Conservation (phyloP, 2,888 invertebrate genomes). For the Trichogramma evanescens region DNA sequence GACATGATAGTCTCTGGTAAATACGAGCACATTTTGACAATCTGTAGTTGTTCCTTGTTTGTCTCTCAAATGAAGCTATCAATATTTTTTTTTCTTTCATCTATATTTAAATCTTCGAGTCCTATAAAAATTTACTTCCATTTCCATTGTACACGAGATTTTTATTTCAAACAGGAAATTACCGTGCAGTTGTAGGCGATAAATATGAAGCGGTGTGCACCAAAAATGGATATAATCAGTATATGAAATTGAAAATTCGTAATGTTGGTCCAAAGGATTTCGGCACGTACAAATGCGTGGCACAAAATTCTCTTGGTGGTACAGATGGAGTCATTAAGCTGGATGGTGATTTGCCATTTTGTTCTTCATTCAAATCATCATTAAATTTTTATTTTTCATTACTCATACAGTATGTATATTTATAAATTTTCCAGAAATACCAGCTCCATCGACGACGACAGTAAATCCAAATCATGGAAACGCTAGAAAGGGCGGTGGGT, state of each 20-base stretch:
- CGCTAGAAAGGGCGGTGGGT: slow-evolving; percentile 21
- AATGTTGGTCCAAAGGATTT: slow-evolving; percentile 73
- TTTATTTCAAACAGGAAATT: slow-evolving; percentile 35
- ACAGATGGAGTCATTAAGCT: slow-evolving; percentile 85
- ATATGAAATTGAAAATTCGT: slow-evolving; percentile 84
- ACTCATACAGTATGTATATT: not conserved
- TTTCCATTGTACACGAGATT: not conserved
- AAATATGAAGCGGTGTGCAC: slow-evolving; percentile 79
- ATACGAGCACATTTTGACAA: slow-evolving; percentile 22
- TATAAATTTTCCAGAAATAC: slow-evolving; percentile 62
- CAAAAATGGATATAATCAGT: slow-evolving; percentile 81
- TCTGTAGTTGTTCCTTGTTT: not conserved
- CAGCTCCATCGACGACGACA: slow-evolving; percentile 71
- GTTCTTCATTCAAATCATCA: not conserved
- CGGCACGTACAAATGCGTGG: slow-evolving; percentile 84
- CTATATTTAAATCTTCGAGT: no score
- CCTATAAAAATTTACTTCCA: slow-evolving; percentile 13
- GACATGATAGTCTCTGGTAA: slow-evolving; percentile 91
- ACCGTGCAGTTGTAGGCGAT: slow-evolving; percentile 60
- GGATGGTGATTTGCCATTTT: slow-evolving; percentile 59
- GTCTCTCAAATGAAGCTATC: no score
- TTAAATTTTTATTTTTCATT: not conserved
- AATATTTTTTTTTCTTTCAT: no score
- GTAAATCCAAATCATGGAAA: slow-evolving; percentile 54
- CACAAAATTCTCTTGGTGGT: slow-evolving; percentile 84